Evolutionary conservation across 2,113 vertebrate species (phyloP).

Genomic region (Zosterops hypoxanthus): DNA sequence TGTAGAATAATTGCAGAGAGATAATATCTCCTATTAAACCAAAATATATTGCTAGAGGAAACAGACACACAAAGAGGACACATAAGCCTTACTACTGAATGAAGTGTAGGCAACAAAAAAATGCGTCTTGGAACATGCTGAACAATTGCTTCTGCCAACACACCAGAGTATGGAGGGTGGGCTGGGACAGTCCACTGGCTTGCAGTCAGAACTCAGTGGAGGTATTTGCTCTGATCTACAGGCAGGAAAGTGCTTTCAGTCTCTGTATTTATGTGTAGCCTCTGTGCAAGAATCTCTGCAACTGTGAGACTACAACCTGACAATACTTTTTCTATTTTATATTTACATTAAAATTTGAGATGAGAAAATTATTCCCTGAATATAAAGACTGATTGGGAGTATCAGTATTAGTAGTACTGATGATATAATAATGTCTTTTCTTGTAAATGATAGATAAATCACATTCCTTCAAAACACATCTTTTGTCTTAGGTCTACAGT

Average conservation of each 20-base stretch:
- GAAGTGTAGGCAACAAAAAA: not conserved
- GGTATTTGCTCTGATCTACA: not conserved
- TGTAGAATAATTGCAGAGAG: not conserved
- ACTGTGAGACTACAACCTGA: not conserved
- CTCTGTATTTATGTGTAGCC: not conserved
- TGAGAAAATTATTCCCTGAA: not conserved
- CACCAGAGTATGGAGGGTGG: not conserved
- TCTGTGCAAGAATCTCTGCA: not conserved
- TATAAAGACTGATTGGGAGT: not conserved
- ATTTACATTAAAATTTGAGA: not conserved
- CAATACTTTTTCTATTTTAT: not conserved
- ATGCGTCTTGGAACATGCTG: not conserved
- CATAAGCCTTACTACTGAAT: not conserved
- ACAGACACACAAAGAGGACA: not conserved
- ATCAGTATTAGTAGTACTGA: accelerated
- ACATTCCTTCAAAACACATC: not conserved
- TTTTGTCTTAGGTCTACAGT: not conserved
- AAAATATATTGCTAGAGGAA: not conserved
- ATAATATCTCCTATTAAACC: not conserved
- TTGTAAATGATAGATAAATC: not conserved
- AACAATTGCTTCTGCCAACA: not conserved
- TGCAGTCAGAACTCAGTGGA: not conserved
- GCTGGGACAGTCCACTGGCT: not conserved
- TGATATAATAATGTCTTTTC: not conserved
- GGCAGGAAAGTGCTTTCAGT: not conserved